Conservation (phyloP, 2,888 invertebrate genomes). For the Elysia crispata region DNA sequence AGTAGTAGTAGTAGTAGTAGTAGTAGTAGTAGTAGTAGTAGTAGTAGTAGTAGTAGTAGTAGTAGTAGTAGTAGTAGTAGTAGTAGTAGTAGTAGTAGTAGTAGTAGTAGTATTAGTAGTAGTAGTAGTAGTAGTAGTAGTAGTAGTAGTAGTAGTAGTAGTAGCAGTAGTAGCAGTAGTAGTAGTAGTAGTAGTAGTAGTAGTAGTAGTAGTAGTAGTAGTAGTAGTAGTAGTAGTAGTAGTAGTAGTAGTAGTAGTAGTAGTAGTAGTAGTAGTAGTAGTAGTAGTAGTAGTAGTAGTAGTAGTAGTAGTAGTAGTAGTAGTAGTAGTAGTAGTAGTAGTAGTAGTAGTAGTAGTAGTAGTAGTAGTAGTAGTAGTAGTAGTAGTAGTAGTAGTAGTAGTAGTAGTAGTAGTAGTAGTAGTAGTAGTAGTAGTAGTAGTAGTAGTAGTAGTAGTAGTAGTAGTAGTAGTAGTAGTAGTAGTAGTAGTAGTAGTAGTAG, state of each 20-base stretch:
- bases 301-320: constrained; percentile 9
- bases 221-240: neutral
- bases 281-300: constrained; percentile 4
- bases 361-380: constrained; percentile 9
- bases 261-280: constrained; percentile 4
- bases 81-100: no score
- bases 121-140: no score
- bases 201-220: neutral
- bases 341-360: constrained; percentile 9
- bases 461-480: constrained; percentile 4
- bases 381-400: constrained; percentile 1
- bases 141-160: constrained; percentile 4
- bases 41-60: constrained; percentile 9
- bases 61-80: constrained; percentile 9
- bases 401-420: constrained; percentile 1
- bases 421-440: constrained; percentile 9
- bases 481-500: neutral
- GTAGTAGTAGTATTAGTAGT: no score
- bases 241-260: constrained; percentile 4
- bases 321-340: constrained; percentile 4
- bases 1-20: constrained; percentile 9
- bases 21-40: constrained; percentile 4
- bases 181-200: constrained; percentile 9
- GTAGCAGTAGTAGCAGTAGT: neutral
- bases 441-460: constrained; percentile 9